Evolutionary conservation across 2,797 vertebrate genomes (phyloP), one percentile per base, ranked within the genome.

Genomic region (Aulostomus chinensis): DNA sequence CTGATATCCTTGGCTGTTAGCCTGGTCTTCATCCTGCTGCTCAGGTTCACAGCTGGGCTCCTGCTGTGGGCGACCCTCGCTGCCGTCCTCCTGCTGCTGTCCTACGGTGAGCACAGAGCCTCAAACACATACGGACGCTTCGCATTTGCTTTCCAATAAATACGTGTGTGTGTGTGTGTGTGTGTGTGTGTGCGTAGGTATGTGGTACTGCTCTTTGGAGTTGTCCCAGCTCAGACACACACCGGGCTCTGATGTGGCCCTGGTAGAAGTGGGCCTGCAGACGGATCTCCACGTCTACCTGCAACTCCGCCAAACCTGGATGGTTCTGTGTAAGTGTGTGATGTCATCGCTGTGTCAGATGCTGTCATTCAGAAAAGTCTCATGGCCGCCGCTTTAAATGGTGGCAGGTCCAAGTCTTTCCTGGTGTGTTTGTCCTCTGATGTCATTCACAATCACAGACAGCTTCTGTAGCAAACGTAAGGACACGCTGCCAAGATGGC

Each of bases 301-400:
- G 18, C 89, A 92, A 16, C 88, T 96, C 81, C 92, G 89, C 42
- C 93, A 97, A 81, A 94, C 94, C 0, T 97, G 96, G 96, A 85
- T 95, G 22, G 40, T 90, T 16, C 86, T 96, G 65, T 89, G 95
- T 96, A 78, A 94, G 94, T 93, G 2, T 13, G 18, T 22, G 1
- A 7, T 18, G 9, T 4, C n/a, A n/a, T n/a, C n/a, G n/a, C n/a
- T n/a, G n/a, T n/a, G n/a, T n/a, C n/a, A n/a, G n/a, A n/a, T n/a
- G n/a, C n/a, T n/a, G n/a, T n/a, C n/a, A n/a, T n/a, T n/a, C n/a
- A n/a, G n/a, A n/a, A n/a, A n/a, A n/a, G n/a, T n/a, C n/a, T n/a
- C n/a, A n/a, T n/a, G n/a, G n/a, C n/a, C n/a, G n/a, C n/a, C n/a
- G n/a, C n/a, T n/a, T n/a, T n/a, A n/a, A n/a, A n/a, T n/a, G n/a